Evolutionary conservation across 92 coral and sea anemone genomes (phyloP).

Genomic region (Parazoanthus swiftii): DNA sequence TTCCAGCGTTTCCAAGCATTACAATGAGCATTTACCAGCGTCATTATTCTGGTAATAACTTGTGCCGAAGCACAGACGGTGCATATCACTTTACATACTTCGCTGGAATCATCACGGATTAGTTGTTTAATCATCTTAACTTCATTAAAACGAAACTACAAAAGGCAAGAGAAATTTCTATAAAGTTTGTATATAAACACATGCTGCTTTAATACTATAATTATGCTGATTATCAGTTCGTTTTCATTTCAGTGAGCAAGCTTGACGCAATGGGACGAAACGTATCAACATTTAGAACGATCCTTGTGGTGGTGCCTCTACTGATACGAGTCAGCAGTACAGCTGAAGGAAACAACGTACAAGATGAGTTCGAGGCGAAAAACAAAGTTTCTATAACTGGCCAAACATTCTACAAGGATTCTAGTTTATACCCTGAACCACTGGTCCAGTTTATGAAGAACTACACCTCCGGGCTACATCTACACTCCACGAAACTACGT

Average conservation of each 20-base stretch:
- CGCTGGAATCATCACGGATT: too few species aligned
- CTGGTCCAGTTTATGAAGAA: neutral
- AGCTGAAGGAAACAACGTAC: neutral
- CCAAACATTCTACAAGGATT: neutral
- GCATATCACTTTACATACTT: too few species aligned
- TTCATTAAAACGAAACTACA: neutral
- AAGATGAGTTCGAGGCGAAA: neutral
- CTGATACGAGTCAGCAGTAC: neutral
- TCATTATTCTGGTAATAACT: neutral
- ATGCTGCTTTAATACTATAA: neutral
- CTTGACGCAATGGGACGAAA: neutral
- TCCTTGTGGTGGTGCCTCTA: neutral
- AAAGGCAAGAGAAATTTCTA: neutral
- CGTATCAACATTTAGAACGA: neutral
- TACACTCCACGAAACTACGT: neutral
- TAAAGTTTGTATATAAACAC: neutral
- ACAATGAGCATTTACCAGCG: neutral
- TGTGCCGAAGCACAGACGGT: neutral
- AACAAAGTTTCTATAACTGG: neutral
- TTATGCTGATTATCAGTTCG: neutral
- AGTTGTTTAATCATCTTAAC: neutral
- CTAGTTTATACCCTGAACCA: neutral
- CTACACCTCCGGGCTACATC: neutral
- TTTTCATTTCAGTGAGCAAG: slow-evolving; percentile 4
- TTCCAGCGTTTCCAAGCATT: neutral